A percentile compares a stretch with the other conserved stretches of the same genome.
Evolutionary conservation across 1,140 invertebrate genomes (phyloP).

Genomic region (Hycleus cichorii): DNA sequence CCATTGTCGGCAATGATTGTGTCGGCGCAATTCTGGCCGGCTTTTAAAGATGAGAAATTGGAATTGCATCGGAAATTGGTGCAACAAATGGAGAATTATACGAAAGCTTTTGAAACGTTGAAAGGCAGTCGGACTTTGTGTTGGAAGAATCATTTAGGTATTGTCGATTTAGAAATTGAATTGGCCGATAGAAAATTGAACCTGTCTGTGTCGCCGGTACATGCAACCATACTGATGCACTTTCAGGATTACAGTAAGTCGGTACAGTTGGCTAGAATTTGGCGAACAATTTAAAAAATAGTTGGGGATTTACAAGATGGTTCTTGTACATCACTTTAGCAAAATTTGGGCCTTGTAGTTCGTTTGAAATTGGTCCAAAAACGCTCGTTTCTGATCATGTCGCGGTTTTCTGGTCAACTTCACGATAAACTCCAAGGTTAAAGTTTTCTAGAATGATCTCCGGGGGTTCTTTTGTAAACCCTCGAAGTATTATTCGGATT

Average conservation of each 20-base stretch:
- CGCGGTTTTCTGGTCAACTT: no score
- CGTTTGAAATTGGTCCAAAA: no score
- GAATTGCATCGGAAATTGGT: conserved; percentile 76
- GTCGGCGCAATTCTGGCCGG: conserved; percentile 98
- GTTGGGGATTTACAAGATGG: no score
- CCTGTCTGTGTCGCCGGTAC: conserved; percentile 83
- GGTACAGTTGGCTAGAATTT: not conserved
- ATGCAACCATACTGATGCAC: conserved; percentile 90
- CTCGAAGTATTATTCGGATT: no score
- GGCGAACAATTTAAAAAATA: no score
- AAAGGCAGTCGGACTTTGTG: conserved; percentile 91
- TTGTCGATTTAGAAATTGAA: conserved; percentile 88
- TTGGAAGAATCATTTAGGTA: conserved; percentile 91
- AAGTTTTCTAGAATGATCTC: no score
- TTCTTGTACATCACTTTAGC: no score
- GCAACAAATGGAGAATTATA: conserved; percentile 77
- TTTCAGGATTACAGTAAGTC: conserved; percentile 80
- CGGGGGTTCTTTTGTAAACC: no score
- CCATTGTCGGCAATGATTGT: conserved; percentile 78
- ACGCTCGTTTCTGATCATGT: no score
- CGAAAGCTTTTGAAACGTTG: conserved; percentile 83
- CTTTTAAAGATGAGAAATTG: conserved; percentile 89
- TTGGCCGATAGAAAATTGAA: conserved; percentile 73
- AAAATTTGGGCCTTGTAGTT: no score
- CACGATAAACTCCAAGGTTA: no score